These are phyloP conservation scores for Sogatella furcifera DNA, from an alignment of 1,140 invertebrate species.

Conservation along the genomic window DNA sequence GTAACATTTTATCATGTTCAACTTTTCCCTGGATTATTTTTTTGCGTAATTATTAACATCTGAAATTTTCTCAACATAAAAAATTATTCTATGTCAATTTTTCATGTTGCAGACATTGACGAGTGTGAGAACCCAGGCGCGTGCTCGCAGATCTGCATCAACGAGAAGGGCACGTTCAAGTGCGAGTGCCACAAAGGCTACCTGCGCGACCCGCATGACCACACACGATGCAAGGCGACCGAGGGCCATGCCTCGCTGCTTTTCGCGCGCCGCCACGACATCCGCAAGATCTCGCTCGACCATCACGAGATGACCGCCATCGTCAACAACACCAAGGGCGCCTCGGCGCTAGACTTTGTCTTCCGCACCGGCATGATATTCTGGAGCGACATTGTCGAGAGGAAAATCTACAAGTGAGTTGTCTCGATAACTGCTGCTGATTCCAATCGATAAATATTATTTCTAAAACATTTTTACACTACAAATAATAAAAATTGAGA, in stretches of 20 bases:
- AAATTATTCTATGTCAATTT: background rate
- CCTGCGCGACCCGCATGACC: constrained; percentile 67
- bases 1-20: too few relatives aligned
- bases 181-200: constrained; percentile 86
- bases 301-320: constrained; percentile 82
- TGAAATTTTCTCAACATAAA: too few relatives aligned
- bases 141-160: constrained; percentile 88
- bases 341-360: constrained; percentile 79
- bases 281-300: constrained; percentile 60
- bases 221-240: constrained; percentile 71
- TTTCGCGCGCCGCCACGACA: constrained; percentile 76
- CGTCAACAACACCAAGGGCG: constrained; percentile 71
- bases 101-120: constrained; percentile 63
- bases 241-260: constrained; percentile 63
- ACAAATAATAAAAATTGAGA: too few relatives aligned
- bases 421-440: constrained; percentile 39
- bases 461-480: background rate
- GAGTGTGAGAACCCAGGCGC: constrained; percentile 80
- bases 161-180: constrained; percentile 84
- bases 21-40: too few relatives aligned
- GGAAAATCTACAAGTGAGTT: constrained; percentile 33
- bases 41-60: too few relatives aligned
- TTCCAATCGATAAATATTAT: constrained; percentile 37
- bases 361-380: constrained; percentile 66
- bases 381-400: constrained; percentile 76